Evolutionary conservation across 2,888 invertebrate genomes (phyloP), one percentile per base, ranked within the genome.

Genomic region (Polydesmus complanatus): DNA sequence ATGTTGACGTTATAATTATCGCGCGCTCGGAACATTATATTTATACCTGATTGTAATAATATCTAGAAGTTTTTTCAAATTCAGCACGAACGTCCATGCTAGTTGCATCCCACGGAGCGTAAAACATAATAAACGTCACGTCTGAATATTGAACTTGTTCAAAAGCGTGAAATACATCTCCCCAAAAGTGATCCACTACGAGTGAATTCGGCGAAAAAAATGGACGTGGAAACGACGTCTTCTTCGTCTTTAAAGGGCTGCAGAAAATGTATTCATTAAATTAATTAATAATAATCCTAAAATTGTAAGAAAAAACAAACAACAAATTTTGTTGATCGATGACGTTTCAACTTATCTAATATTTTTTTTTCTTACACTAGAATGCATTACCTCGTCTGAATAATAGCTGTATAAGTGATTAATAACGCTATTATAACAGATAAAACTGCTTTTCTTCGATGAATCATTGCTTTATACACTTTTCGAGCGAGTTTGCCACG

Each of bases 21-120:
- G 54, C 8, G n/a, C 47, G 14, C 22, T 25, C 54, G 49, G 56
- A 21, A 27, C 54, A 54, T 8, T 54, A 23, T 2, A 21, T 65
- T 67, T 74, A 74, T 73, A 89, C 87, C 74, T 85, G 80, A 66
- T 83, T 79, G 70, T 81, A 79, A 74, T 85, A 80, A 68, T 83
- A 78, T 68, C 75, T 75, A 1, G 90, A 88, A 60, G 85, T 84
- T 67, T 78, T 79, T 68, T 86, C 84, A 77, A 88, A 88, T 69
- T 89, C 85, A 62, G 79, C 75, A 59, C 84, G 78, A 0, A 85
- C 82, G 69, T 79, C 78, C 71, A 88, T 85, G 67, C 88, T 87
- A 70, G 89, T 86, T 0, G 90, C 86, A 78, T 91, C 90, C 94
- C 94, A 95, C 0, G 94, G 91, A 8, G 93, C 93, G 77, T 95